phyloP scores from a whole-genome alignment of 2,113 vertebrate genomes.

The Desmodus rotundus region DNA sequence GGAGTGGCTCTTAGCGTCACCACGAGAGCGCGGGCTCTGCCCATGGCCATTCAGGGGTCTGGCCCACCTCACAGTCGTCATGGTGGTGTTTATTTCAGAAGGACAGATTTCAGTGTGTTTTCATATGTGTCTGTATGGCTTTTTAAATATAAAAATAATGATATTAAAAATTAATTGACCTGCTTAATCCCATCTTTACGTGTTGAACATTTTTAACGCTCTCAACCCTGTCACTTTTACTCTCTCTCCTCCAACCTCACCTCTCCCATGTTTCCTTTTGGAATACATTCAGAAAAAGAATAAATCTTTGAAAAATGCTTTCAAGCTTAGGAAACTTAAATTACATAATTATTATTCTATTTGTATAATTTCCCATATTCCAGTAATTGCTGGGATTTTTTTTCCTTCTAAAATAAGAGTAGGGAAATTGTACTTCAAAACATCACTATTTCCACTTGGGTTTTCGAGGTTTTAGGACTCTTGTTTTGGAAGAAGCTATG shows the following conservation, averaged over 20 bases:
- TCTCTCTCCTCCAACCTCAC: not conserved
- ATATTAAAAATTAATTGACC: not conserved
- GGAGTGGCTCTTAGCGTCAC: constrained; percentile 59
- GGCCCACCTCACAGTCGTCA: constrained; percentile 31
- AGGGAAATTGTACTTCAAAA: not conserved
- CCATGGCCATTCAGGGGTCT: constrained; percentile 46
- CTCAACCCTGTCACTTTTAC: not conserved
- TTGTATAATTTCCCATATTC: not conserved
- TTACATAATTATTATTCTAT: not conserved
- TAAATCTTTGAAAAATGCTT: not conserved
- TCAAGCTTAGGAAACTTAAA: not conserved
- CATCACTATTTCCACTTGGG: not conserved
- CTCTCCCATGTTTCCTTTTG: not conserved
- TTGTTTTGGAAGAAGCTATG: not conserved
- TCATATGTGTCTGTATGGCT: not conserved
- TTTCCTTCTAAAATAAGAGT: not conserved
- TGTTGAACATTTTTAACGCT: not conserved
- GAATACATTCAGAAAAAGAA: not conserved
- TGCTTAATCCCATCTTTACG: not conserved
- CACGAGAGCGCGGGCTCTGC: constrained; percentile 52
- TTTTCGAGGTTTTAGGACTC: not conserved
- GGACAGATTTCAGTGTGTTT: not conserved
- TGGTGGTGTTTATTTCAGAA: constrained; percentile 34
- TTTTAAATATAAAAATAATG: not conserved
- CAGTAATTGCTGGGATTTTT: not conserved